A percentile compares a stretch with the other conserved stretches of the same genome.
Conservation (phyloP, 2,797 vertebrate species). For the Arnoldichthys spilopterus region DNA sequence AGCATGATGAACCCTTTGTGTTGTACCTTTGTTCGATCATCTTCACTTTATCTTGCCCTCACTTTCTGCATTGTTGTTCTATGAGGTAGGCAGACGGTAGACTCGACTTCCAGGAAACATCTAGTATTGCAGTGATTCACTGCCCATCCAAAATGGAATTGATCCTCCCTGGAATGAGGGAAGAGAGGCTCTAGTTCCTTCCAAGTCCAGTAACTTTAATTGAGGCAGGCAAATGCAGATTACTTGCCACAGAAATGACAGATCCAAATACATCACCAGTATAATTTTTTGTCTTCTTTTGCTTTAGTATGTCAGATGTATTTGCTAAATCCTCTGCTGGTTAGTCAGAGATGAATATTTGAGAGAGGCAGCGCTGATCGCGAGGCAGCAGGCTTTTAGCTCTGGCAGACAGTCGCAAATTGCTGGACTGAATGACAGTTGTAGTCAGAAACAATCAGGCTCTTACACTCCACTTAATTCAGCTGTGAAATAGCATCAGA, state of each 20-base stretch:
- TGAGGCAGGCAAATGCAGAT: slow-evolving; percentile 3
- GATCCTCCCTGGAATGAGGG: neutral
- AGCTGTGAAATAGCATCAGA: neutral
- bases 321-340: neutral
- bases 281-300: neutral
- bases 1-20: neutral
- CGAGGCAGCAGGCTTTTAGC: neutral
- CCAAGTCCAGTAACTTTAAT: slow-evolving; percentile 18
- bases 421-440: neutral
- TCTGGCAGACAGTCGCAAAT: neutral
- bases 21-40: slow-evolving; percentile 4
- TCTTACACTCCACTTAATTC: neutral
- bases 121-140: slow-evolving; percentile 6
- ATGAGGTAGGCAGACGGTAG: neutral
- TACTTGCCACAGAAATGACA: neutral
- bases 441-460: neutral
- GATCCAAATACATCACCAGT: neutral
- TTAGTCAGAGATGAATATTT: neutral
- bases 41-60: too few species aligned
- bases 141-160: slow-evolving; percentile 25
- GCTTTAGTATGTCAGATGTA: neutral
- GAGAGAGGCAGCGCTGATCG: neutral
- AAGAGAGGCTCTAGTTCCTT: neutral
- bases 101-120: neutral
- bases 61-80: neutral